phyloP scores from a whole-genome alignment of 2,888 invertebrate genomes.

The Electrophaes corylata region DNA sequence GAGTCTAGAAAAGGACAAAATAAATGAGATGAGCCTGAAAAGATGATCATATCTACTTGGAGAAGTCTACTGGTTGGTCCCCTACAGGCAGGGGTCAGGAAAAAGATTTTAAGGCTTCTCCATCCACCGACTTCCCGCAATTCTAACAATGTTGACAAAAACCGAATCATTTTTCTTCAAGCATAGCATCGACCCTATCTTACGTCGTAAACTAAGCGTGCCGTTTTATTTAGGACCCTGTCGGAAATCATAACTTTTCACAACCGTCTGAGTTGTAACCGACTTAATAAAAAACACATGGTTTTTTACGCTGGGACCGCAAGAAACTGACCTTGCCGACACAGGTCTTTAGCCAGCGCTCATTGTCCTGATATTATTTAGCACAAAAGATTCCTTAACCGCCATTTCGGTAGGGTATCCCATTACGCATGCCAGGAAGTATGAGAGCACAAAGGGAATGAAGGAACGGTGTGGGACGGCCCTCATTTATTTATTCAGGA shows the following conservation, averaged over 20 bases:
- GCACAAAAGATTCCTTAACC: constrained; percentile 66
- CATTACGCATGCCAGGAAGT: constrained; percentile 76
- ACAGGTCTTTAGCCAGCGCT: constrained; percentile 48
- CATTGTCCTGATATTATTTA: constrained; percentile 70
- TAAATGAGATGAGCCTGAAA: neutral
- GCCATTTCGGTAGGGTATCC: constrained; percentile 71
- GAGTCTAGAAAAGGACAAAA: constrained; percentile 9
- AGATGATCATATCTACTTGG: too few relatives aligned
- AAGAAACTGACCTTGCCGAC: constrained; percentile 43
- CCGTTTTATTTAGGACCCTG: constrained; percentile 41
- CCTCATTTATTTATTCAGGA: constrained; percentile 79
- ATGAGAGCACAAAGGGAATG: constrained; percentile 69
- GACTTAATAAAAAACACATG: constrained; percentile 43
- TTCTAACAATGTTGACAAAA: neutral
- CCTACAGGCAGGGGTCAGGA: too few relatives aligned
- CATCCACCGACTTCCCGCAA: neutral
- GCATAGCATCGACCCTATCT: constrained; percentile 37
- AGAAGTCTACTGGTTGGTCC: too few relatives aligned
- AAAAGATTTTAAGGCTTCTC: too few relatives aligned
- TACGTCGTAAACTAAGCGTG: constrained; percentile 38
- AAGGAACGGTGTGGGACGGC: constrained; percentile 68
- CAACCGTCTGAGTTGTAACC: constrained; percentile 34
- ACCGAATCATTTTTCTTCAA: constrained; percentile 29
- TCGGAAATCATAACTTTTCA: constrained; percentile 38
- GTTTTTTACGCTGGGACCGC: constrained; percentile 33